A percentile compares a stretch with the other conserved stretches of the same genome.
Conservation (phyloP, 2,797 vertebrate species). For the Austrolebias charrua region DNA sequence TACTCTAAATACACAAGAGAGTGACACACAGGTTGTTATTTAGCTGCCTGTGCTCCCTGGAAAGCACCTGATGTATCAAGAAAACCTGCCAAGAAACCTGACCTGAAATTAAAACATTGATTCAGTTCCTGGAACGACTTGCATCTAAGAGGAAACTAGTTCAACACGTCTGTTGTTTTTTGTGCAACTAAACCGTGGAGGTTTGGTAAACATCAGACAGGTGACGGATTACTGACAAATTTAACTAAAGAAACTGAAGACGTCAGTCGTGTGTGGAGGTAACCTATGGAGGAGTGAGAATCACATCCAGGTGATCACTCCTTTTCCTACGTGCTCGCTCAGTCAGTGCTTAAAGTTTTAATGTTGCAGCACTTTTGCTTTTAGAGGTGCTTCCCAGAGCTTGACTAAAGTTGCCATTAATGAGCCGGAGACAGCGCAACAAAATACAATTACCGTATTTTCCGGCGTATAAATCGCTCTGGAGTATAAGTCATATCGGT, state of each 20-base stretch:
- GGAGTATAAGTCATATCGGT: too few relatives aligned
- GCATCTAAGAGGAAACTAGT: slow-evolving; percentile 29
- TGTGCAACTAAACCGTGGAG: slow-evolving; percentile 21
- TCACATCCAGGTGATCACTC: slow-evolving; percentile 14
- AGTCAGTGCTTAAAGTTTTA: slow-evolving; percentile 10
- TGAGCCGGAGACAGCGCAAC: background rate
- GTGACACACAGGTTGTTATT: background rate
- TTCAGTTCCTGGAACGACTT: slow-evolving; percentile 42
- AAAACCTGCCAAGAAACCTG: slow-evolving; percentile 30
- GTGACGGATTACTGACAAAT: slow-evolving; percentile 44
- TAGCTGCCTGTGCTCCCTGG: slow-evolving; percentile 16
- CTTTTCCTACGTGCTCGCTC: slow-evolving; percentile 4
- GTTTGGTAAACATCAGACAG: slow-evolving; percentile 37
- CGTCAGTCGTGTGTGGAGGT: slow-evolving; percentile 52
- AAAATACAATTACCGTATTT: background rate
- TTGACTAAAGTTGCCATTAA: slow-evolving; percentile 8
- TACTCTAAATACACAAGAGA: background rate
- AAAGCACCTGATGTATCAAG: background rate
- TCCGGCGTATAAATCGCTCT: too few relatives aligned
- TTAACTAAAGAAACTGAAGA: slow-evolving; percentile 35
- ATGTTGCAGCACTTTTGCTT: slow-evolving; percentile 5
- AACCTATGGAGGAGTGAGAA: slow-evolving; percentile 37
- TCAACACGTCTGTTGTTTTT: slow-evolving; percentile 21
- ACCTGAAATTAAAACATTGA: slow-evolving; percentile 38
- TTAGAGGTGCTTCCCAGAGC: background rate